Evolutionary conservation across 2,113 vertebrate species (phyloP).

Genomic region (Talpa occidentalis): DNA sequence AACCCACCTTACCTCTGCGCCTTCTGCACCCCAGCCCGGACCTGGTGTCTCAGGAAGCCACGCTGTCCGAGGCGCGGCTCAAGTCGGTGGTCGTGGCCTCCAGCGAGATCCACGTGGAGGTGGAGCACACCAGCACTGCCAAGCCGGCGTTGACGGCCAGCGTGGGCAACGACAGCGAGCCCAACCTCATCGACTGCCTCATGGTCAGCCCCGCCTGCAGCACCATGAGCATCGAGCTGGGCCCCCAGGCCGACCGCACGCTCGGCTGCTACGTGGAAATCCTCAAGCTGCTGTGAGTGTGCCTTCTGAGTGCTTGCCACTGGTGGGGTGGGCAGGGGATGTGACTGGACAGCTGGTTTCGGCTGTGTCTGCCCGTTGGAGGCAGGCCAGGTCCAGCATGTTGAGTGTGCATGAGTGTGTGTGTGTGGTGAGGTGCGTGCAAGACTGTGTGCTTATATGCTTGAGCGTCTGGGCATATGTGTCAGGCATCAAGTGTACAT

Average conservation of each 20-base stretch:
- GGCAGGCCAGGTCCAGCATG: neutral
- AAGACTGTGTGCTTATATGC: neutral
- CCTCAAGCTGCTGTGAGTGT: conserved; percentile 98
- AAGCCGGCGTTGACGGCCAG: conserved; percentile 93
- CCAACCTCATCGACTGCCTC: conserved; percentile 98
- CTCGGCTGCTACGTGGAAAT: conserved; percentile 98
- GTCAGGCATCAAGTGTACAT: accelerated
- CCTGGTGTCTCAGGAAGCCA: conserved; percentile 91
- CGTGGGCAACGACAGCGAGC: conserved; percentile 93
- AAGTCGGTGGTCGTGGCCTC: conserved; percentile 95
- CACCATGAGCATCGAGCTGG: conserved; percentile 98
- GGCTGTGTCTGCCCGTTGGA: accelerated
- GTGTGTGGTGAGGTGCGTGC: neutral
- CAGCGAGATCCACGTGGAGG: conserved; percentile 97
- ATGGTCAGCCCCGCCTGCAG: conserved; percentile 97
- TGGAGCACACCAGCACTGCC: conserved; percentile 96
- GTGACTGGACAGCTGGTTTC: accelerated
- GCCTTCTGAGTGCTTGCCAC: accelerated
- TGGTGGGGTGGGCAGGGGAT: accelerated
- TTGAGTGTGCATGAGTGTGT: neutral
- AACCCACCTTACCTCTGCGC: conserved; percentile 96
- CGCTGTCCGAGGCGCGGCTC: conserved; percentile 87
- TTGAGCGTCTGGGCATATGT: no score
- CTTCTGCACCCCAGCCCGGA: conserved; percentile 92
- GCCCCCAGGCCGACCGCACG: conserved; percentile 95